These are phyloP conservation scores for Gastracanthus pulcherrimus DNA, from an alignment of 2,888 invertebrate species.

Conservation along the genomic window DNA sequence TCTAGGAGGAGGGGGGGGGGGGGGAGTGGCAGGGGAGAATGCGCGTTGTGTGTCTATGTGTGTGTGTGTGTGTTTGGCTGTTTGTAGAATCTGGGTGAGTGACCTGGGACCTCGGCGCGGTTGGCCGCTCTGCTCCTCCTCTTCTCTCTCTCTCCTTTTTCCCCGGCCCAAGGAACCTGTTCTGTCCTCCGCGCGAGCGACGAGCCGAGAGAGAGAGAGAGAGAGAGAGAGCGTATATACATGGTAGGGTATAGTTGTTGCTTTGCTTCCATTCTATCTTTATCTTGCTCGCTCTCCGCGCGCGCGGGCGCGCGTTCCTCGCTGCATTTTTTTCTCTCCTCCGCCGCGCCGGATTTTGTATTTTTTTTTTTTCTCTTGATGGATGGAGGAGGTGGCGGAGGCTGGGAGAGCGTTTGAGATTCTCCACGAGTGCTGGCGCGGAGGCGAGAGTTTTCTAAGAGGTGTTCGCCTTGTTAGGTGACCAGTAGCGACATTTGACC, in stretches of 20 bases:
- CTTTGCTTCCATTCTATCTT: slow-evolving; percentile 33
- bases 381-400: background rate
- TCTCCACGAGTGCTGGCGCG: background rate
- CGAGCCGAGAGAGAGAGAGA: background rate
- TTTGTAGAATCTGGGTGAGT: slow-evolving; percentile 76
- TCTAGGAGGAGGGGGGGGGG: slow-evolving; percentile 27
- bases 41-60: slow-evolving; percentile 63
- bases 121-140: slow-evolving; percentile 65
- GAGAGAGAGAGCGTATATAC: background rate
- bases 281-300: slow-evolving; percentile 14
- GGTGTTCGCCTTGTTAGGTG: background rate
- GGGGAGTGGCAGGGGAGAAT: slow-evolving; percentile 58
- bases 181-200: slow-evolving; percentile 30
- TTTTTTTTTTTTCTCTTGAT: slow-evolving; percentile 28
- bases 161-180: slow-evolving; percentile 47
- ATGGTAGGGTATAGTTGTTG: no score
- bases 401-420: background rate
- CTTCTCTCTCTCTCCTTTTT: slow-evolving; percentile 54
- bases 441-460: background rate
- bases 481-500: no score
- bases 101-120: slow-evolving; percentile 70
- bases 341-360: slow-evolving; percentile 27
- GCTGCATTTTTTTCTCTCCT: slow-evolving; percentile 40
- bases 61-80: slow-evolving; percentile 67
- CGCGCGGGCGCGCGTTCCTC: slow-evolving; percentile 51